Evolutionary conservation across 2,113 vertebrate genomes (phyloP).

Genomic region (Leucosticte australis): DNA sequence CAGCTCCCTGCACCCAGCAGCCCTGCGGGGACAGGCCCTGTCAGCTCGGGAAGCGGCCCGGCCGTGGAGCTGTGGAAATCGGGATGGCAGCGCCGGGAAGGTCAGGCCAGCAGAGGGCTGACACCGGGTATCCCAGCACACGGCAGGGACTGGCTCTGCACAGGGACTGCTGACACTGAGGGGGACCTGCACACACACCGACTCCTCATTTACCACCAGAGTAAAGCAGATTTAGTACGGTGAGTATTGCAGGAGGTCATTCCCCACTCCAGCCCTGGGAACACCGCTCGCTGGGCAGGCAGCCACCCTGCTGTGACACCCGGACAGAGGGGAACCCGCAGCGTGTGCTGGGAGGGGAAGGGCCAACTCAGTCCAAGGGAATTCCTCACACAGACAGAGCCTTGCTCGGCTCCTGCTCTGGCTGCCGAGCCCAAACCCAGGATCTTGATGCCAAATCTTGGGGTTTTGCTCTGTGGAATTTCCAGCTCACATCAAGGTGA

Average conservation of each 20-base stretch:
- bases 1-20: background rate
- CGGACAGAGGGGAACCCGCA: rapidly evolving
- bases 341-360: rapidly evolving
- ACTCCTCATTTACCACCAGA: rapidly evolving
- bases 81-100: rapidly evolving
- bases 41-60: background rate
- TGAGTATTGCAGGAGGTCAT: rapidly evolving
- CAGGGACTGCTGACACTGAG: rapidly evolving
- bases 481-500: background rate
- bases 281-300: rapidly evolving
- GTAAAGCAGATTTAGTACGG: rapidly evolving
- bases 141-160: rapidly evolving
- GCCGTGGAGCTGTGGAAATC: rapidly evolving
- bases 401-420: background rate
- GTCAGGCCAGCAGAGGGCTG: background rate
- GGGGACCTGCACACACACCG: background rate
- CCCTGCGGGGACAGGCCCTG: background rate
- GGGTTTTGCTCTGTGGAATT: background rate
- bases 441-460: background rate
- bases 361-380: rapidly evolving
- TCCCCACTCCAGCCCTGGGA: rapidly evolving
- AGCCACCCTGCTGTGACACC: background rate
- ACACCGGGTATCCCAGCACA: rapidly evolving
- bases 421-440: background rate
- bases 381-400: background rate